A percentile compares a stretch with the other conserved stretches of the same genome.
Evolutionary conservation across 2,888 invertebrate species (phyloP).

Genomic region (Acanthosepion lycidas): DNA sequence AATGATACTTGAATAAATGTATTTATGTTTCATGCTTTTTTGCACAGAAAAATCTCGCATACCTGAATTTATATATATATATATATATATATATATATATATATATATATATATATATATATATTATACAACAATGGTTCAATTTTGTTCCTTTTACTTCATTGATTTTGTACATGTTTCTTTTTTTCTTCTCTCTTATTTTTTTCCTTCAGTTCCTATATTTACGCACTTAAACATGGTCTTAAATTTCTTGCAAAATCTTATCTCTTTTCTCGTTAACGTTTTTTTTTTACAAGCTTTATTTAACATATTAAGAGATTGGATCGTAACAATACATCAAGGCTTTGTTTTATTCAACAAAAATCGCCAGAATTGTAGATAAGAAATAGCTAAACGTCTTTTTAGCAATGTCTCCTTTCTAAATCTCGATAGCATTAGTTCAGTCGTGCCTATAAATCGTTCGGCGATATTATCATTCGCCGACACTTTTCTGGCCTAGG

Average conservation of each 20-base stretch:
- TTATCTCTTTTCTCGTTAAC: background rate
- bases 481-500: background rate
- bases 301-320: background rate
- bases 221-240: background rate
- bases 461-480: background rate
- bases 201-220: background rate
- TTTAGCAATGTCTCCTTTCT: background rate
- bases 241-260: background rate
- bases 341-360: constrained; percentile 15
- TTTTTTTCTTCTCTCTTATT: too few species aligned
- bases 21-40: too few species aligned
- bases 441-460: background rate
- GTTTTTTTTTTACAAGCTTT: background rate
- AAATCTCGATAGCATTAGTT: background rate
- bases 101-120: too few species aligned
- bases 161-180: too few species aligned
- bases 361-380: background rate
- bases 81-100: too few species aligned
- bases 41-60: too few species aligned
- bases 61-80: too few species aligned
- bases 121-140: too few species aligned
- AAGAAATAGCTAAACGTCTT: background rate
- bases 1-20: too few species aligned
- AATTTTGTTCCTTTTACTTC: too few species aligned
- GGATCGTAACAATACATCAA: constrained; percentile 18